These are phyloP conservation scores for Propithecus coquereli DNA, from an alignment of 2,113 vertebrate species.

Conservation along the genomic window DNA sequence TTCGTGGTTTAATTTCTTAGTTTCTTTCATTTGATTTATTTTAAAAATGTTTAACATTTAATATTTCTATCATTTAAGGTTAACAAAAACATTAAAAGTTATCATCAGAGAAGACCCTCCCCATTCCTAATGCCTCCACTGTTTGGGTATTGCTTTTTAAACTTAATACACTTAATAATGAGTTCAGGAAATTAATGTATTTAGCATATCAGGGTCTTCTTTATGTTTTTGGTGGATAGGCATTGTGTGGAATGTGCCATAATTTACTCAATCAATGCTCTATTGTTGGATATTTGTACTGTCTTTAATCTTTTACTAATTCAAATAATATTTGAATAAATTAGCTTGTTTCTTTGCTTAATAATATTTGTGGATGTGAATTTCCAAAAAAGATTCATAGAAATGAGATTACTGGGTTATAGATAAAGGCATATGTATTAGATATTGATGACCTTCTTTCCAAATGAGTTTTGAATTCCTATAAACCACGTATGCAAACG, in stretches of 20 bases:
- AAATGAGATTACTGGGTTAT: background rate
- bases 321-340: background rate
- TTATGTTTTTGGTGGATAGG: background rate
- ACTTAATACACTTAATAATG: background rate
- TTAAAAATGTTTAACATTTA: background rate
- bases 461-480: background rate
- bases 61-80: background rate
- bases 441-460: background rate
- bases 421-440: background rate
- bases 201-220: background rate
- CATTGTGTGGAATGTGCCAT: background rate
- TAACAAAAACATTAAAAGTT: background rate
- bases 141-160: background rate
- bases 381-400: background rate
- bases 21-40: background rate
- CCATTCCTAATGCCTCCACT: background rate
- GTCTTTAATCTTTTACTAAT: background rate
- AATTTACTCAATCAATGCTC: background rate
- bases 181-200: background rate
- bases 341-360: background rate
- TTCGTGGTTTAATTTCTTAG: background rate
- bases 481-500: background rate
- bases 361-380: background rate
- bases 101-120: background rate
- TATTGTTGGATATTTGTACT: background rate